Evolutionary conservation across 2,797 vertebrate species (phyloP), one percentile per base, ranked within the genome.

Genomic region (Choloepus didactylus): DNA sequence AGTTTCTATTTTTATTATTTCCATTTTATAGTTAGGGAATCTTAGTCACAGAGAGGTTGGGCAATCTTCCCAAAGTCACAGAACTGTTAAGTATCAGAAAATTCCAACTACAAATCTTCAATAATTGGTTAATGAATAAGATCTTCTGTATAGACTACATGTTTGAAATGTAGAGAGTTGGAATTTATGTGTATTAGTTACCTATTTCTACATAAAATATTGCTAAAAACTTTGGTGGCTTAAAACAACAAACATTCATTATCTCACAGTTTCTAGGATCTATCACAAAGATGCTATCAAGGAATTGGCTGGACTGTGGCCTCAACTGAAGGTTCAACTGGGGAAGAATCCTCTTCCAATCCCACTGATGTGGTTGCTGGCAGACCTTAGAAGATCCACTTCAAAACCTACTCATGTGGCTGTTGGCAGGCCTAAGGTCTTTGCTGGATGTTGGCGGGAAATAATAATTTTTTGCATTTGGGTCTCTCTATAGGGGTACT

Each of bases 1-100:
- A 76, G n/a, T 59, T 73, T 87, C 23, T 87, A 66, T 29, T 76
- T 86, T 56, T 62, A 60, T 64, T 91, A 76, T 84, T 70, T 94
- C n/a, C 35, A 87, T 44, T 49, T 77, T 11, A n/a, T 54, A 31
- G 25, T 19, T 51, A 62, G 83, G 21, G 84, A 89, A 80, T 72
- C 2, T 87, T 27, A 96, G n/a, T 69, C 66, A 73, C 21, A 67
- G 15, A 67, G 12, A 89, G 6, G 15, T 51, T 73, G 16, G 25
- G 16, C 16, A 75, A 84, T n/a, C 72, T 73, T 15, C 1, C 15
- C n/a, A 60, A 92, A 82, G 12, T 54, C 21, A 76, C 5, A 93
- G 27, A 96, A 23, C 87, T 76, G 51, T 38, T 51, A 81, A 54
- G 18, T 23, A 38, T 38, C 5, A 54, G 64, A 75, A 89, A 69